phyloP scores from a whole-genome alignment of 2,797 vertebrate species.

The Darevskia mixta region DNA sequence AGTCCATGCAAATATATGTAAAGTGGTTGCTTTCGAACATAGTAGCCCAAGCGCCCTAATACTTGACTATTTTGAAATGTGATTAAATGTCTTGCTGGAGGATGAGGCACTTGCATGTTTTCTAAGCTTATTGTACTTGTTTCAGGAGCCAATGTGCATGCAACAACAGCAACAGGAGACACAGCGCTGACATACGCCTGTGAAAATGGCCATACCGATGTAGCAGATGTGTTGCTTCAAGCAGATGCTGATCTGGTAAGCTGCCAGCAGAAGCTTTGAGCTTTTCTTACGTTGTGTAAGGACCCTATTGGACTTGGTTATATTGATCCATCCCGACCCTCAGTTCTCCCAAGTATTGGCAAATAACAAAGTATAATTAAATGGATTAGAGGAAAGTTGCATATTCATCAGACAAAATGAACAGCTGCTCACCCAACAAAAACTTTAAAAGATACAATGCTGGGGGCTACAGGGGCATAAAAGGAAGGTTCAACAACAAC shows the following conservation, averaged over 20 bases:
- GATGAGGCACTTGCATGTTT: neutral
- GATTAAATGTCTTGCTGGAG: neutral
- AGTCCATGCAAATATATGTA: neutral
- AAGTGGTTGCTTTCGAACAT: neutral
- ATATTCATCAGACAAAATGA: neutral
- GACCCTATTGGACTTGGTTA: neutral
- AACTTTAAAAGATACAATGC: neutral
- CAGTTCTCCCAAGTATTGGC: neutral
- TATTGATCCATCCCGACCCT: neutral
- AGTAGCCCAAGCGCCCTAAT: neutral
- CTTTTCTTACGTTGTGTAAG: neutral
- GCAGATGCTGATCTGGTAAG: slow-evolving; percentile 86
- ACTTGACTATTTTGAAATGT: slow-evolving; percentile 4
- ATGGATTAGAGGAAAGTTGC: neutral
- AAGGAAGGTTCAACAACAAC: neutral
- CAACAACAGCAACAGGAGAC: slow-evolving; percentile 85
- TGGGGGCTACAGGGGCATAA: neutral
- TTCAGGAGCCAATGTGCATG: slow-evolving; percentile 84
- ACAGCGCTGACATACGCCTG: slow-evolving; percentile 85
- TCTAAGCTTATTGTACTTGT: neutral
- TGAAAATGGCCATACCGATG: slow-evolving; percentile 86
- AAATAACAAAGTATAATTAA: neutral
- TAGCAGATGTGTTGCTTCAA: slow-evolving; percentile 85
- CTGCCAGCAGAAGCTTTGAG: neutral
- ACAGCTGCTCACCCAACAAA: neutral